Conservation (phyloP, 2,888 invertebrate species). For the Venustoraphidia nigricollis region DNA sequence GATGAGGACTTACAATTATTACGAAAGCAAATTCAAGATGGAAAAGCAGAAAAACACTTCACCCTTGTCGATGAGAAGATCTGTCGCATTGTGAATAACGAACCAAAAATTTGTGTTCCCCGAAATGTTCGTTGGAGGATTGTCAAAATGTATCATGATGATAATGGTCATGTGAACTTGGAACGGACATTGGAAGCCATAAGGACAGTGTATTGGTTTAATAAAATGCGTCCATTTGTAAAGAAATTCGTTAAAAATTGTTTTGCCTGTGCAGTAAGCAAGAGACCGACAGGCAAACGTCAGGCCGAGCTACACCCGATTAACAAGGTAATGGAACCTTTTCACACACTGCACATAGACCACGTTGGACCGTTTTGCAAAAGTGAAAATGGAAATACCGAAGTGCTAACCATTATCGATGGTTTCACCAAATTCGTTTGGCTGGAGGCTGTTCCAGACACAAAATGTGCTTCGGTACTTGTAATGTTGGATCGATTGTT, state of each 20-base stretch:
- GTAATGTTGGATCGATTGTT: not conserved
- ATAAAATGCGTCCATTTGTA: constrained; percentile 3
- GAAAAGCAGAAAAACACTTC: not conserved
- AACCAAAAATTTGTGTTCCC: constrained; percentile 7
- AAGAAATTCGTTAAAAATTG: constrained; percentile 3
- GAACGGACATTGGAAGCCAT: constrained; percentile 2
- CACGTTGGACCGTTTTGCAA: constrained; percentile 5
- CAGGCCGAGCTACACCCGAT: not conserved
- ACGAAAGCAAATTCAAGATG: not conserved
- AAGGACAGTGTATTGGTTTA: constrained; percentile 3
- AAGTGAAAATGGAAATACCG: not conserved
- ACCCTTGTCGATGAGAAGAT: not conserved
- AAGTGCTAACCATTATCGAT: constrained; percentile 1
- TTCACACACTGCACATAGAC: constrained; percentile 4
- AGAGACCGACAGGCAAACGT: not conserved
- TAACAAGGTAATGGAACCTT: not conserved
- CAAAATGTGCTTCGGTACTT: not conserved
- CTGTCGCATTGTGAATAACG: not conserved
- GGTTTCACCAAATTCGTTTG: constrained; percentile 5
- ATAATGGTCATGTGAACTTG: constrained; percentile 7
- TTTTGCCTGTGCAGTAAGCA: not conserved
- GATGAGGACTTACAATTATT: constrained; percentile 5
- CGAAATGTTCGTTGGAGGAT: constrained; percentile 8
- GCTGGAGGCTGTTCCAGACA: constrained; percentile 5
- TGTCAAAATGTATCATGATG: constrained; percentile 9